These are phyloP conservation scores for Microcebus griseorufus DNA, from an alignment of 2,113 vertebrate genomes.

Conservation along the genomic window DNA sequence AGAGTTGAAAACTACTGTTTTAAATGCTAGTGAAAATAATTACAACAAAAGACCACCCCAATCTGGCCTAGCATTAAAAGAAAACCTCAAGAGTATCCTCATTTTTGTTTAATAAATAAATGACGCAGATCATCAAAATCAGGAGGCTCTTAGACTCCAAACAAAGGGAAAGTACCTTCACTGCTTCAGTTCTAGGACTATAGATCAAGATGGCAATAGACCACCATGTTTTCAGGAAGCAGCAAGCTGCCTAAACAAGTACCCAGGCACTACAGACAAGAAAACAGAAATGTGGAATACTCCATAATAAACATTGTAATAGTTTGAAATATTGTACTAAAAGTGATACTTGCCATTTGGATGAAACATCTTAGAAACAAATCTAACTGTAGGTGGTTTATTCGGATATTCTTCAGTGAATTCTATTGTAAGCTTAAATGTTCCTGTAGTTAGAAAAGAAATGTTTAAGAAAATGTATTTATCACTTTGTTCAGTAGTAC, in stretches of 20 bases:
- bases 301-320: background rate
- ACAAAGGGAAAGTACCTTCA: slow-evolving; percentile 27
- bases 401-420: slow-evolving; percentile 99
- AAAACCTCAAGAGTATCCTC: background rate
- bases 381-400: slow-evolving; percentile 99
- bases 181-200: background rate
- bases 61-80: slow-evolving; percentile 34
- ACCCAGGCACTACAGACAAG: background rate
- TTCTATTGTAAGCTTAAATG: slow-evolving; percentile 99
- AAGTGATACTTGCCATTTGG: slow-evolving; percentile 93
- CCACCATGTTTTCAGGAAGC: slow-evolving; percentile 25
- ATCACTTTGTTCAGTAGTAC: slow-evolving; percentile 20
- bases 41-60: slow-evolving; percentile 11
- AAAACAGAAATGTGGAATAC: background rate
- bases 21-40: slow-evolving; percentile 44
- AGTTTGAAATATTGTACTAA: slow-evolving; percentile 22
- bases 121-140: slow-evolving; percentile 1
- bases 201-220: background rate
- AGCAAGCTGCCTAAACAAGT: slow-evolving; percentile 28
- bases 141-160: background rate
- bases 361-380: slow-evolving; percentile 99
- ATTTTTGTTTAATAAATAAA: slow-evolving; percentile 51
- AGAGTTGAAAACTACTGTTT: slow-evolving; percentile 10
- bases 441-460: slow-evolving; percentile 88
- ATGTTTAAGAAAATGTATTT: slow-evolving; percentile 51